Conservation (phyloP, 2,113 vertebrate species). For the Eulacestoma nigropectus region DNA sequence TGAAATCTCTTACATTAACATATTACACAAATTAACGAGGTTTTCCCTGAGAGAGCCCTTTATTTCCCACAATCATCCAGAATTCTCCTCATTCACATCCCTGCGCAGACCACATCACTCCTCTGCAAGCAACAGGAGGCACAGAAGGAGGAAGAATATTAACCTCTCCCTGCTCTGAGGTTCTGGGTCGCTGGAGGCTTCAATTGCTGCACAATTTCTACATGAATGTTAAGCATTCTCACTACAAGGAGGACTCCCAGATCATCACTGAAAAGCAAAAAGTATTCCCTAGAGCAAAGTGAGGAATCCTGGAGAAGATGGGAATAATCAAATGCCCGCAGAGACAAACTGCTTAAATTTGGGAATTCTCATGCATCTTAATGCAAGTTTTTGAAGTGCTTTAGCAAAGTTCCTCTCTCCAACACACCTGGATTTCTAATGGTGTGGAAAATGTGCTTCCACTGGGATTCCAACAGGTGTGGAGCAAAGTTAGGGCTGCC, state of each 20-base stretch:
- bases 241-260: neutral
- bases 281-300: neutral
- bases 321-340: neutral
- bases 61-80: neutral
- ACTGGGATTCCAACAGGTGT: neutral
- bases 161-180: neutral
- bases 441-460: neutral
- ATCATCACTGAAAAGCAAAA: neutral
- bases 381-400: neutral
- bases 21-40: neutral
- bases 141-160: neutral
- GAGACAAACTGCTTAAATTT: neutral
- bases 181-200: neutral
- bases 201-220: neutral
- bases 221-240: neutral
- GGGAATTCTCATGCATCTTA: neutral
- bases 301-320: neutral
- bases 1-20: neutral
- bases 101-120: neutral
- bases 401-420: neutral
- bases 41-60: neutral
- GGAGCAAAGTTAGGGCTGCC: neutral
- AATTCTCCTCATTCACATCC: neutral
- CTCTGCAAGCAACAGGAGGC: neutral
- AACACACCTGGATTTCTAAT: neutral